Percentiles rank a stretch among this genome's conserved stretches.
phyloP scores from a whole-genome alignment of 1,140 invertebrate species.

The Aphis gossypii region DNA sequence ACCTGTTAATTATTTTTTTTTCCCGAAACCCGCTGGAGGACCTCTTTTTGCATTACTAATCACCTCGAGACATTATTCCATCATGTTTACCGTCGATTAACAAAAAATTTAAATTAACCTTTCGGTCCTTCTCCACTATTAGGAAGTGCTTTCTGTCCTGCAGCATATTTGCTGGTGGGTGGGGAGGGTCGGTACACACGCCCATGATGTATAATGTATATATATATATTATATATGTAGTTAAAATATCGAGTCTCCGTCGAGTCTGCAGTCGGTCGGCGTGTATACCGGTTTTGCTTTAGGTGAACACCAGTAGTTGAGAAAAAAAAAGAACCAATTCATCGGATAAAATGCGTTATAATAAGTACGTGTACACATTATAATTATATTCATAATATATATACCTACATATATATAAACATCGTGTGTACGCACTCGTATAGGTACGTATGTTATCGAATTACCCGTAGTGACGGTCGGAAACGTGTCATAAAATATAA shows the following conservation, averaged over 20 bases:
- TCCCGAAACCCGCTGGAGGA: too few species aligned
- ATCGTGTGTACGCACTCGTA: not conserved
- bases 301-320: not conserved
- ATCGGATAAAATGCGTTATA: not conserved
- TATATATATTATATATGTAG: not conserved
- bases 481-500: conserved; percentile 6
- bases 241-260: not conserved
- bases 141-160: not conserved
- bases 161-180: too few species aligned
- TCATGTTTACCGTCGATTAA: not conserved
- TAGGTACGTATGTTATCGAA: not conserved
- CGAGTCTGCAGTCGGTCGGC: not conserved
- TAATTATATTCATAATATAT: not conserved
- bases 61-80: not conserved
- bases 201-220: not conserved
- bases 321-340: not conserved
- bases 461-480: not conserved
- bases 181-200: not conserved
- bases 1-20: not conserved
- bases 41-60: not conserved
- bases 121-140: not conserved
- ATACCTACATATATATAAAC: not conserved
- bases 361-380: not conserved
- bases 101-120: not conserved
- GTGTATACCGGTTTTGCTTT: conserved; percentile 3